Conservation (phyloP, 2,797 vertebrate species). For the Neomorphus geoffroyi region DNA sequence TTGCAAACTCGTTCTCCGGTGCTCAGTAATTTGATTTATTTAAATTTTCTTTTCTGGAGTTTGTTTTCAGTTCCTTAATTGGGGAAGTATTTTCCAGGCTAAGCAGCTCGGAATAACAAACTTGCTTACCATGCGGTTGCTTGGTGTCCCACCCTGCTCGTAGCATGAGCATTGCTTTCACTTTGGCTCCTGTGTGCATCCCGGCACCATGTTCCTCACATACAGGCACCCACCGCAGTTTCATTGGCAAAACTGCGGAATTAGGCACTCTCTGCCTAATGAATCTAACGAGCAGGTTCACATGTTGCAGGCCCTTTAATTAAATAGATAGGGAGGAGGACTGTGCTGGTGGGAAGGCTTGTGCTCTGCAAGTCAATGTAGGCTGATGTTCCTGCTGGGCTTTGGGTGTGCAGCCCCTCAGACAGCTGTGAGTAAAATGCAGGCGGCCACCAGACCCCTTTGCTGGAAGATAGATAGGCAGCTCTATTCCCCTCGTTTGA, state of each 20-base stretch:
- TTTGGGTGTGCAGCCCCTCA: background rate
- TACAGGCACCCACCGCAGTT: background rate
- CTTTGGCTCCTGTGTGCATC: rapidly evolving
- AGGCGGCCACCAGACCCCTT: too few species aligned
- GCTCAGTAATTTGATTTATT: background rate
- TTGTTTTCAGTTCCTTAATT: background rate
- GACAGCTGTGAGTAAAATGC: too few species aligned
- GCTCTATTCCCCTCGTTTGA: background rate
- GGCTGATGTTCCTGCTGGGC: background rate
- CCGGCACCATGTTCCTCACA: background rate
- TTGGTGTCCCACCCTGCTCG: background rate
- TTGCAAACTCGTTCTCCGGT: background rate
- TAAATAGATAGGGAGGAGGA: slow-evolving; percentile 60
- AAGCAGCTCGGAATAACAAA: background rate
- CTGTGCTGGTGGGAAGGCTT: slow-evolving; percentile 15
- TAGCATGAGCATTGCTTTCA: rapidly evolving
- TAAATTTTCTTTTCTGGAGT: background rate
- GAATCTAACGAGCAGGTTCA: slow-evolving; percentile 69
- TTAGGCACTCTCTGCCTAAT: slow-evolving; percentile 58
- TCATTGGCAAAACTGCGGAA: slow-evolving; percentile 61
- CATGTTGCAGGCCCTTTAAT: slow-evolving; percentile 66
- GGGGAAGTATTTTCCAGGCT: slow-evolving; percentile 2
- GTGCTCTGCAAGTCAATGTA: slow-evolving; percentile 37
- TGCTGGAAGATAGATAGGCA: rapidly evolving
- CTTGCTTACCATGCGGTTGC: background rate